phyloP scores from a whole-genome alignment of 2,888 invertebrate species.

The Cactoblastis cactorum region DNA sequence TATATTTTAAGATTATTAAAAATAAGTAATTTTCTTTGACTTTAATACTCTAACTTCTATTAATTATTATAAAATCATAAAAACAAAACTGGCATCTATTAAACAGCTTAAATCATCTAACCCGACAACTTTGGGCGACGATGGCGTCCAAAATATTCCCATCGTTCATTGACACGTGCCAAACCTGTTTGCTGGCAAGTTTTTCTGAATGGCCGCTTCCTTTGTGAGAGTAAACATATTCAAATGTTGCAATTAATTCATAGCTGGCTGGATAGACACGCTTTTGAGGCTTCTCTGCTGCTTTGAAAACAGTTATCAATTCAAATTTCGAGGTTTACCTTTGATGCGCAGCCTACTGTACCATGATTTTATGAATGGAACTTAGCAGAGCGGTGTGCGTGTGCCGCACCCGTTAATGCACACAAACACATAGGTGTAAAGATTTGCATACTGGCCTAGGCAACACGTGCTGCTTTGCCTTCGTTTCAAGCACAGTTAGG shows the following conservation, averaged over 20 bases:
- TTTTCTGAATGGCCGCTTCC: slow-evolving; percentile 78
- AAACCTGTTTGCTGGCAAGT: slow-evolving; percentile 73
- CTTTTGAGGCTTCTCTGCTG: background rate
- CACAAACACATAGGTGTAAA: slow-evolving; percentile 36
- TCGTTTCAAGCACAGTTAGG: slow-evolving; percentile 59
- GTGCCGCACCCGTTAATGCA: slow-evolving; percentile 37
- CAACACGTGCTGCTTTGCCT: slow-evolving; percentile 61
- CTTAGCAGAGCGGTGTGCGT: slow-evolving; percentile 53
- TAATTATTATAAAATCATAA: background rate
- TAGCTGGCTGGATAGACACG: slow-evolving; percentile 50
- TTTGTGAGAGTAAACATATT: slow-evolving; percentile 77
- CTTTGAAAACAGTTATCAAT: background rate
- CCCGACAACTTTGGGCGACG: slow-evolving; percentile 49
- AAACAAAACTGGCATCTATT: slow-evolving; percentile 59
- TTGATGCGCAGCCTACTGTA: slow-evolving; percentile 15
- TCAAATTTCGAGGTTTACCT: background rate
- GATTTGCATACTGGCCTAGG: slow-evolving; percentile 71
- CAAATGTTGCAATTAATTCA: slow-evolving; percentile 80
- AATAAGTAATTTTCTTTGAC: no score
- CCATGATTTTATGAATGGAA: slow-evolving; percentile 77
- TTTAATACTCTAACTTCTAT: slow-evolving; percentile 25
- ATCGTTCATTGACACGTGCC: slow-evolving; percentile 78
- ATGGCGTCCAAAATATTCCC: slow-evolving; percentile 71
- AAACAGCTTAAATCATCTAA: slow-evolving; percentile 70
- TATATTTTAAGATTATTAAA: no score